Base-by-base conservation (phyloP, 2,797 vertebrate species). In the Channa striata region DNA sequence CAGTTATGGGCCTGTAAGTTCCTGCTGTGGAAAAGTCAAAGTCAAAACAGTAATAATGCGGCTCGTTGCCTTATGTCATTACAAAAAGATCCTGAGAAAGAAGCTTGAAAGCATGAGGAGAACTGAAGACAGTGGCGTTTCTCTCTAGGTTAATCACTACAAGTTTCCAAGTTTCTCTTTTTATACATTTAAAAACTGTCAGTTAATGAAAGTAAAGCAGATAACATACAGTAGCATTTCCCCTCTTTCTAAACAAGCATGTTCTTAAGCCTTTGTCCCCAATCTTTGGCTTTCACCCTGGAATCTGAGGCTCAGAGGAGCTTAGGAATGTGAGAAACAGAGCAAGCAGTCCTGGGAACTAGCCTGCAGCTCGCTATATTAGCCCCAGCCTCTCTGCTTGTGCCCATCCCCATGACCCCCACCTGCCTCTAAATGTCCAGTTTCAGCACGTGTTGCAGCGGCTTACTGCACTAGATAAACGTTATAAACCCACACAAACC, bases 251-350 rank as follows among this genome's bases (percentile, higher is more conserved):
- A 34, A 53, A 17, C 8, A 52, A 5, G 10, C 8, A 11, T 65
- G 33, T 42, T 16, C 25, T 52, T 37, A 17, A 65, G 23, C 48
- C 20, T 59, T 49, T 66, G 61, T 21, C 62, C 59, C 43, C 14
- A 34, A 25, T 66, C 33, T 33, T 60, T 14, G 33, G n/a, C 19
- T 33, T 70, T 74, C 48, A 3, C 14, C 54, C 21, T 76, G 59
- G 71, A 67, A 80, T 59, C 23, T 36, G 77, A 87, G 69, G 59
- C 74, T 72, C 63, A 56, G 42, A 74, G 68, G 37, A 67, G 59
- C 59, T 69, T 30, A 82, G 75, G 84, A 88, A 87, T 88, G 83
- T 88, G 73, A 59, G 67, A 83, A 87, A 73, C 17, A 13, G 65
- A 43, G 47, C 34, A 46, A 67, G 19, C 44, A 36, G 66, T 71